Conservation (phyloP, 2,113 vertebrate species). For the Passerina amoena region DNA sequence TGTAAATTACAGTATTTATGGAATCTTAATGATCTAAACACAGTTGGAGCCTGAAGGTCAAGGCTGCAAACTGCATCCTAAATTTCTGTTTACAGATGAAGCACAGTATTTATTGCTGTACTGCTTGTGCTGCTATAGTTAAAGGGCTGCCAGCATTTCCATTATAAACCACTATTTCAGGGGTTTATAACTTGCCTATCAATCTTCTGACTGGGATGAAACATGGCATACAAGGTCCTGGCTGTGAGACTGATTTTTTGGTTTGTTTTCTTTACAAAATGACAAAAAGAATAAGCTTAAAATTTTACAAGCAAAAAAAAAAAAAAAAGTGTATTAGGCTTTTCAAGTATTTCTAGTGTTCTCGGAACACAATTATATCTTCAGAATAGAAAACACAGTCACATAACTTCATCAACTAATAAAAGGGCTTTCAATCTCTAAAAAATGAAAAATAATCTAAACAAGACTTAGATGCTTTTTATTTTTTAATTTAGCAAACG, state of each 20-base stretch:
- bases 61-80: conserved; percentile 72
- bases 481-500: background rate
- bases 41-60: conserved; percentile 83
- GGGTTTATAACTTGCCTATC: conserved; percentile 65
- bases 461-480: background rate
- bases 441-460: background rate
- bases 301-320: background rate
- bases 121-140: conserved; percentile 53
- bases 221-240: conserved; percentile 53
- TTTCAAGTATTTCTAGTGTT: background rate
- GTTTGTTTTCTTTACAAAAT: conserved; percentile 44
- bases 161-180: conserved; percentile 75
- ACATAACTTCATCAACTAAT: background rate
- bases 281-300: background rate
- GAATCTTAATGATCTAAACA: conserved; percentile 72
- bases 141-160: conserved; percentile 70
- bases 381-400: background rate
- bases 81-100: conserved; percentile 81
- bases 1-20: conserved; percentile 77
- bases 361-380: background rate
- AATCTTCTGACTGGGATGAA: conserved; percentile 57
- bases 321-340: background rate
- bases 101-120: conserved; percentile 73
- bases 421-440: background rate
- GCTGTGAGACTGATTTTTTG: background rate